A percentile compares a stretch with the other conserved stretches of the same genome.
Evolutionary conservation across 2,113 vertebrate genomes (phyloP).

Genomic region (Junco hyemalis): DNA sequence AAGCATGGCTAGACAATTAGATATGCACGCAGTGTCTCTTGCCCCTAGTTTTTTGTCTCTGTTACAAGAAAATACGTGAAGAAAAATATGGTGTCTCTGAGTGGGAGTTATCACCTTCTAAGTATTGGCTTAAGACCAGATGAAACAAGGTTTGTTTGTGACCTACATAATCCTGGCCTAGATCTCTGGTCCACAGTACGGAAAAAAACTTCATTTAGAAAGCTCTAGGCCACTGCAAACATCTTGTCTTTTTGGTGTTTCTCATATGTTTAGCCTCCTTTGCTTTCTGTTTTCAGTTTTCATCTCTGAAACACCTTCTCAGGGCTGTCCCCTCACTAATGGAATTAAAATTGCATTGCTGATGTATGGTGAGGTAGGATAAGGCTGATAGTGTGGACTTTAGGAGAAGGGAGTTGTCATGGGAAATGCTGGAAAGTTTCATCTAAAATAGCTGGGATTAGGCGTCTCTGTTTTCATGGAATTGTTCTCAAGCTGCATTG

Average conservation of each 20-base stretch:
- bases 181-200: neutral
- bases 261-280: neutral
- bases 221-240: neutral
- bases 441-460: neutral
- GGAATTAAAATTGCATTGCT: neutral
- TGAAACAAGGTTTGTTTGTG: neutral
- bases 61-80: neutral
- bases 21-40: neutral
- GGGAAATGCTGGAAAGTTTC: neutral
- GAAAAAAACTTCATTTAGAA: neutral
- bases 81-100: neutral
- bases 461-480: neutral
- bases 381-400: neutral
- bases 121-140: neutral
- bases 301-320: neutral
- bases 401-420: neutral
- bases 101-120: neutral
- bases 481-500: neutral
- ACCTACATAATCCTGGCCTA: neutral
- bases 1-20: neutral
- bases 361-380: neutral
- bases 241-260: neutral
- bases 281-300: neutral
- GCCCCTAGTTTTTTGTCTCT: neutral
- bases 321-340: neutral